Evolutionary conservation across 2,113 vertebrate species (phyloP).

Genomic region (Cyprinodon variegatus): DNA sequence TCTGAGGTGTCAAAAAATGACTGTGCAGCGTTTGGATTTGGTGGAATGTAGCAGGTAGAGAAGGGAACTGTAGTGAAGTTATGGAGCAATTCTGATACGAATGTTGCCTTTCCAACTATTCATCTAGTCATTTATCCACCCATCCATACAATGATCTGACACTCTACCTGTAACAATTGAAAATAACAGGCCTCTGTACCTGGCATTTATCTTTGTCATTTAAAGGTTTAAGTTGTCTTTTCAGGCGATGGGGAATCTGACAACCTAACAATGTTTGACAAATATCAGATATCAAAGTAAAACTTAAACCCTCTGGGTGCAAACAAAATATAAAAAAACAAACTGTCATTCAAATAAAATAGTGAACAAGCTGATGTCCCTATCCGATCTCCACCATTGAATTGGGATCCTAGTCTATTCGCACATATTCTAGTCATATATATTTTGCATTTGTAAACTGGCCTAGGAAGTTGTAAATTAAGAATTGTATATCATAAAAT

Average conservation of each 20-base stretch:
- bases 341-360: background rate
- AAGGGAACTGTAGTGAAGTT: background rate
- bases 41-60: conserved; percentile 22
- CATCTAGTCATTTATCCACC: background rate
- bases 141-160: background rate
- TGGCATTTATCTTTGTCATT: background rate
- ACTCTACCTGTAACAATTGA: background rate
- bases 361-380: background rate
- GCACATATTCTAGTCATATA: too few relatives aligned
- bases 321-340: background rate
- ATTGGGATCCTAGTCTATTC: background rate
- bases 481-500: too few relatives aligned
- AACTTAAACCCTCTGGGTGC: background rate
- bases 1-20: conserved; percentile 42
- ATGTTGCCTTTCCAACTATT: background rate
- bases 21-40: conserved; percentile 11
- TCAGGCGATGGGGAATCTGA: background rate
- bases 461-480: too few relatives aligned
- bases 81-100: background rate
- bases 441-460: too few relatives aligned
- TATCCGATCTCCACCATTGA: background rate
- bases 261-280: background rate
- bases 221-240: background rate
- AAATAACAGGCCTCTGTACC: background rate
- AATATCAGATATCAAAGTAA: background rate